Percentiles rank a stretch among this genome's conserved stretches.
phyloP scores from a whole-genome alignment of 2,113 vertebrate species.

The Acrocephalus kingi region DNA sequence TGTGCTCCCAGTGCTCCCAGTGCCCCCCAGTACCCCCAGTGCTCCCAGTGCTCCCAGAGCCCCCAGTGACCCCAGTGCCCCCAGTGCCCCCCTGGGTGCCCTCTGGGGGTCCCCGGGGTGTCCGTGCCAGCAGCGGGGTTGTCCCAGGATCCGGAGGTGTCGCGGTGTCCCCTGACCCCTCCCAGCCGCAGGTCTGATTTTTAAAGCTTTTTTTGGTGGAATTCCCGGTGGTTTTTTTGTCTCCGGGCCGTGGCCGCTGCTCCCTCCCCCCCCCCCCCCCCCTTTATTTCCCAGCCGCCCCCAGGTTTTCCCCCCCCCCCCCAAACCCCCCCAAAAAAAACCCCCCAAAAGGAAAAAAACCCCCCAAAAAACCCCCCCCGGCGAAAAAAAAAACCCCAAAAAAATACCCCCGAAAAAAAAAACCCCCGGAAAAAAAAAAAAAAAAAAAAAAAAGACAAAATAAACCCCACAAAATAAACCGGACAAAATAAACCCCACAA shows the following conservation, averaged over 20 bases:
- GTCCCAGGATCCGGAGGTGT: accelerated
- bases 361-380: accelerated
- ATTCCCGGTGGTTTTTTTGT: not conserved
- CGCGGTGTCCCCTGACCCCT: not conserved
- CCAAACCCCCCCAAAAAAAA: not conserved
- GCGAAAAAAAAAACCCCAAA: not conserved
- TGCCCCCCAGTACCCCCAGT: no score
- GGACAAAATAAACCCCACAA: not conserved
- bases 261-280: not conserved
- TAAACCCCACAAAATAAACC: not conserved
- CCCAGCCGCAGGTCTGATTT: not conserved
- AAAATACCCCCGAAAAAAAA: not conserved
- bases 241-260: not conserved
- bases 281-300: not conserved
- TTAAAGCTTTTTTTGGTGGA: not conserved
- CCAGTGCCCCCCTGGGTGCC: not conserved
- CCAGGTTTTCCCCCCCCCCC: not conserved
- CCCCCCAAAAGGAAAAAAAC: not conserved
- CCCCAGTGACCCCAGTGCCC: not conserved
- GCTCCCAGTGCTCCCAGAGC: no score
- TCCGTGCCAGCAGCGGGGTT: not conserved
- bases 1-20: not conserved
- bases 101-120: not conserved
- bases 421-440: no score
- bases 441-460: no score